Conservation (phyloP, 2,888 invertebrate species). For the Onchidella celtica region DNA sequence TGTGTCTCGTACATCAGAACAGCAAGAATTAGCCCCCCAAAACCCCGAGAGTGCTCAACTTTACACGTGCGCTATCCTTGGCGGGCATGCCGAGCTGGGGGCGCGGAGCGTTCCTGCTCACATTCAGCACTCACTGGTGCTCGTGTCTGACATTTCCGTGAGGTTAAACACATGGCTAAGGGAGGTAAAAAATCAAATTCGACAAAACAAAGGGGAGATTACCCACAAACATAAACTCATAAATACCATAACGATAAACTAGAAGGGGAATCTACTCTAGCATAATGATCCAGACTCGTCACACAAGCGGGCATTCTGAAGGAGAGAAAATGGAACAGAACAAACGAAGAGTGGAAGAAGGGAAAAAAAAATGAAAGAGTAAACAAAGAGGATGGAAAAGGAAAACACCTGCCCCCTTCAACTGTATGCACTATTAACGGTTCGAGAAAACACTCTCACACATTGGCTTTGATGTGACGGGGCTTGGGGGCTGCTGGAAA, state of each 20-base stretch:
- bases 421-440: background rate
- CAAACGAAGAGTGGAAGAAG: background rate
- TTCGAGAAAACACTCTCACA: background rate
- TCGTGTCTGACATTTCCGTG: background rate
- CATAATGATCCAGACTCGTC: background rate
- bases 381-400: background rate
- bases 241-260: background rate
- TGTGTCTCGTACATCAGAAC: no score
- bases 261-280: background rate
- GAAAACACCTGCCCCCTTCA: slow-evolving; percentile 8
- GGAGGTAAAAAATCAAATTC: background rate
- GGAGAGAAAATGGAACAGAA: background rate
- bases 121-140: background rate
- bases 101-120: background rate
- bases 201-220: background rate
- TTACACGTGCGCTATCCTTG: no score
- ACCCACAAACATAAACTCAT: background rate
- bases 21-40: no score
- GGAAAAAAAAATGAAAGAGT: background rate
- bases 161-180: background rate
- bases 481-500: background rate
- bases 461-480: slow-evolving; percentile 4
- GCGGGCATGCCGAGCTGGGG: background rate
- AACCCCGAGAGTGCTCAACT: no score
- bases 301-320: background rate